A percentile compares a stretch with the other conserved stretches of the same genome.
Evolutionary conservation across 30 jellyfish, hydroid and myxozoan genomes (phyloP).

Genomic region (Rhopilema esculentum): DNA sequence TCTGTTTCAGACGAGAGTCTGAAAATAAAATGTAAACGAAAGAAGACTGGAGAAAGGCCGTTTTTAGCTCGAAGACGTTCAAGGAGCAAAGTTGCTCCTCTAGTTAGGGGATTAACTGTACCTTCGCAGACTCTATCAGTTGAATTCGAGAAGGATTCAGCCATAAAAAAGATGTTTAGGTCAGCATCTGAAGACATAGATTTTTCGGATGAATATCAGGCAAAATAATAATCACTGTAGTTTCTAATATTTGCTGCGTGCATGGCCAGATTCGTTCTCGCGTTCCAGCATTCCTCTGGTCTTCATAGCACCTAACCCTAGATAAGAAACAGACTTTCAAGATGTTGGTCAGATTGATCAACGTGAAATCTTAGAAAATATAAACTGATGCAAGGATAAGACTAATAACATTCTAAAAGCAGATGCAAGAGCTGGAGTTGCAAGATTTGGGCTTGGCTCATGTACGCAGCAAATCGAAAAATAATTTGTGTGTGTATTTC

Average conservation of each 20-base stretch:
- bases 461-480: background rate
- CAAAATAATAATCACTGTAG: background rate
- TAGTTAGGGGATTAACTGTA: slow-evolving; percentile 15
- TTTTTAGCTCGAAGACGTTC: slow-evolving; percentile 16
- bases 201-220: background rate
- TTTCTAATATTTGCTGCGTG: background rate
- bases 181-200: background rate
- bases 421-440: no score
- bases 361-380: no score
- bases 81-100: slow-evolving; percentile 34
- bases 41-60: slow-evolving; percentile 10
- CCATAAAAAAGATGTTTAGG: background rate
- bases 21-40: slow-evolving; percentile 8
- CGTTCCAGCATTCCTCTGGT: no score
- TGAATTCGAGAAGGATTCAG: background rate
- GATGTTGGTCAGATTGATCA: no score
- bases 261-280: no score
- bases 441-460: no score
- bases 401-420: no score
- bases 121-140: slow-evolving; percentile 18
- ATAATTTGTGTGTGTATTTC: background rate
- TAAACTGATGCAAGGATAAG: no score
- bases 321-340: no score
- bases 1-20: background rate
- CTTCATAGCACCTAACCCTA: no score